phyloP scores from a whole-genome alignment of 2,113 vertebrate genomes.

The Larimichthys crocea region DNA sequence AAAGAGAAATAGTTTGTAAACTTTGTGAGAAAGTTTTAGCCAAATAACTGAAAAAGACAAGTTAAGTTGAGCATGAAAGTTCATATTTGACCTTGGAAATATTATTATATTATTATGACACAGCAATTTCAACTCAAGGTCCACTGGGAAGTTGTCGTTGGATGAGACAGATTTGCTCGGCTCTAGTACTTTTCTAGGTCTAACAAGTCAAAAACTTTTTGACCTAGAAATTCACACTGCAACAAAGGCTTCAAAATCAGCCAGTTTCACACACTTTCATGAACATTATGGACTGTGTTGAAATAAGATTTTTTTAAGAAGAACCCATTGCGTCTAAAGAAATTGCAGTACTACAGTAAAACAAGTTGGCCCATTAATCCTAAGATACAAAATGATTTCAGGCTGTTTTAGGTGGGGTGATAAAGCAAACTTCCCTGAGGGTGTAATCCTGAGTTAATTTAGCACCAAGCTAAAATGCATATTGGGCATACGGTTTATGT shows the following conservation, averaged over 20 bases:
- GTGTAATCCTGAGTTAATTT: not conserved
- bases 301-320: too few relatives aligned
- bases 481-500: not conserved
- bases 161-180: not conserved
- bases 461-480: not conserved
- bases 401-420: not conserved
- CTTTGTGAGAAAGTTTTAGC: not conserved
- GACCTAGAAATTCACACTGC: not conserved
- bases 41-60: not conserved
- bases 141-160: not conserved
- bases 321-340: not conserved
- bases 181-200: not conserved
- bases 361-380: not conserved
- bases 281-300: not conserved
- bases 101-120: not conserved
- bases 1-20: conserved; percentile 1
- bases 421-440: conserved; percentile 14
- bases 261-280: too few relatives aligned
- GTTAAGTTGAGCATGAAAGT: not conserved
- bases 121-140: not conserved
- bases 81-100: not conserved
- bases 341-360: not conserved
- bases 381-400: not conserved
- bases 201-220: not conserved
- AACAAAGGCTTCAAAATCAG: not conserved